Evolutionary conservation across 2,888 invertebrate genomes (phyloP), one percentile per base, ranked within the genome.

Genomic region (Cryptops parisi): DNA sequence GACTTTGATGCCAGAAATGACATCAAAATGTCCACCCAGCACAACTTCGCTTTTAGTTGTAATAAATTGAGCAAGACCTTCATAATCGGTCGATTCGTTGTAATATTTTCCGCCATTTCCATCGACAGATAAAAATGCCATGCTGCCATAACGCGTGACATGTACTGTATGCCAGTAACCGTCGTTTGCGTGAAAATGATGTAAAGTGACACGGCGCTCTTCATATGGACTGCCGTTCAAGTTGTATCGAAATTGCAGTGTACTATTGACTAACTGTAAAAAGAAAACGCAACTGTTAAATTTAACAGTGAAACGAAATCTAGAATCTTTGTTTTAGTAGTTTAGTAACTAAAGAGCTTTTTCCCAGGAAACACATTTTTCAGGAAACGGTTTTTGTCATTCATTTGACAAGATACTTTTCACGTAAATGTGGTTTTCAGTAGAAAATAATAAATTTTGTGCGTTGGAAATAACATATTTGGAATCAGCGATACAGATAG

Each of bases 161-260:
- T 51, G 24, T n/a, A 62, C 58, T 0, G 64, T 62, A 57, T 72
- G 72, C 71, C 71, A 71, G 48, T 65, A 64, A 1, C 72, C 72
- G 52, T 68, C 62, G 4, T 67, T 65, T 15, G 68, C 69, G 9
- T 41, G 44, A 17, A 60, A 57, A 24, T 55, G 38, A 6, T 55
- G 52, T 1, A 62, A 54, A 47, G 50, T 56, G 22, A 62, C 39
- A 25, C 52, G 55, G 6, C 15, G 6, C 26, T 61, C 62, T 43
- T 43, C 24, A 55, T 24, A 1, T 54, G 54, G 5, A 58, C 54
- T 38, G 5, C 58, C 59, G 40, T 68, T 68, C 27, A 70, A 58
- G 59, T 70, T 68, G 61, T 66, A 71, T 19, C 65, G 62, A 55
- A 68, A 67, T 22, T 63, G 60, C 3, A 70, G 57, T 9, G 33